phyloP scores from a whole-genome alignment of 2,113 vertebrate genomes.

The Microtus ochrogaster region DNA sequence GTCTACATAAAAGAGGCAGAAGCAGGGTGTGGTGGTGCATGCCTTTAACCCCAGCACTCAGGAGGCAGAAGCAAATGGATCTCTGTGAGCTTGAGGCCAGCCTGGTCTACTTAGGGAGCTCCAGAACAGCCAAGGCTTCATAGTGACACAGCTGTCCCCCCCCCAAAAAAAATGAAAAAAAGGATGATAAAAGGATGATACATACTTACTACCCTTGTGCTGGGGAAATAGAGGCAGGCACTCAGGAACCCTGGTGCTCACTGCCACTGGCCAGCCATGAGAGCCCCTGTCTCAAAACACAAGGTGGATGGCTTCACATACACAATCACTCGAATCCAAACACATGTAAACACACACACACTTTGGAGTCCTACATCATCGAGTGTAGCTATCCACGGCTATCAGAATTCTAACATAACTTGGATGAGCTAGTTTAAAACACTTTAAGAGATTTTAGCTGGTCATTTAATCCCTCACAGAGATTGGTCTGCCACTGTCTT shows the following conservation, averaged over 20 bases:
- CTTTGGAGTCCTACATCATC: neutral
- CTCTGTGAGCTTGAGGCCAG: neutral
- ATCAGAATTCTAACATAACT: neutral
- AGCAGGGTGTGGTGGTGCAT: too few species aligned
- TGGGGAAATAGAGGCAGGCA: neutral
- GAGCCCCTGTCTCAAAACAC: neutral
- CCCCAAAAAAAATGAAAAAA: neutral
- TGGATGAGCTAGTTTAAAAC: neutral
- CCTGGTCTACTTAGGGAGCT: neutral
- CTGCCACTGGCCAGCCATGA: neutral
- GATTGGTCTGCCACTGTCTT: neutral
- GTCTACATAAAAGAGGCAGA: neutral
- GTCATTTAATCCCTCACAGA: neutral
- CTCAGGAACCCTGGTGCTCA: neutral
- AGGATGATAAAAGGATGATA: too few species aligned
- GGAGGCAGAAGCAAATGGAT: neutral
- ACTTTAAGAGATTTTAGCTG: neutral
- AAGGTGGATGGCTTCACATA: neutral
- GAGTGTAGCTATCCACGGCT: neutral
- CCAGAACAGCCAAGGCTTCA: neutral
- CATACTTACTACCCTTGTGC: neutral
- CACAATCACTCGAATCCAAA: neutral
- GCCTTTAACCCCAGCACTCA: neutral
- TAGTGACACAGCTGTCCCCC: neutral
- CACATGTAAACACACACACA: neutral